Percentiles rank a stretch among this genome's conserved stretches.
Evolutionary conservation across 2,888 invertebrate genomes (phyloP).

Genomic region (Sipha maydis): DNA sequence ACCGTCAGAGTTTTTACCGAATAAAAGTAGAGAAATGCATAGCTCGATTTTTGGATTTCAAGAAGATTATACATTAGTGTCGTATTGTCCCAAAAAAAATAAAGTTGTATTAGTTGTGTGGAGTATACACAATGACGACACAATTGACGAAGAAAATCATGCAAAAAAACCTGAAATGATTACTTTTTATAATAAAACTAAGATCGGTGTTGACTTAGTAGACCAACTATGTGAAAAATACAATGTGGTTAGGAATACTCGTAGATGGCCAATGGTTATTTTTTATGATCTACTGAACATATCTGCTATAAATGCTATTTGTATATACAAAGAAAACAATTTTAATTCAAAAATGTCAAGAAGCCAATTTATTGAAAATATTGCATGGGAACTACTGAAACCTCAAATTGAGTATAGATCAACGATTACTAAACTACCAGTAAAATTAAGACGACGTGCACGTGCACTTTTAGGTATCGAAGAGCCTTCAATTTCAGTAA

Average conservation of each 20-base stretch:
- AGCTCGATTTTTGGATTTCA: slow-evolving; percentile 65
- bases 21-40: slow-evolving; percentile 63
- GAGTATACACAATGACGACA: slow-evolving; percentile 64
- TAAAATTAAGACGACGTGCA: not conserved
- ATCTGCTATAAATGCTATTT: slow-evolving; percentile 64
- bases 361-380: slow-evolving; percentile 13
- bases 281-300: slow-evolving; percentile 65
- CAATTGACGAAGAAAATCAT: slow-evolving; percentile 62
- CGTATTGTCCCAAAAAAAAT: slow-evolving; percentile 65
- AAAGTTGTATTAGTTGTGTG: slow-evolving; percentile 65
- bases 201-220: slow-evolving; percentile 65
- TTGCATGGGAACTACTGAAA: slow-evolving; percentile 32
- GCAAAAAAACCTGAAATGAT: slow-evolving; percentile 65
- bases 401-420: slow-evolving; percentile 10
- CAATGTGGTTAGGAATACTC: slow-evolving; percentile 64
- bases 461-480: slow-evolving; percentile 20
- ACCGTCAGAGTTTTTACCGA: slow-evolving; percentile 65
- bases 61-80: slow-evolving; percentile 65
- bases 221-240: slow-evolving; percentile 65
- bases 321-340: slow-evolving; percentile 21
- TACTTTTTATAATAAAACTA: slow-evolving; percentile 65
- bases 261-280: slow-evolving; percentile 65
- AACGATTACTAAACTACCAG: not conserved
- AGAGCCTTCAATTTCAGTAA: slow-evolving; percentile 11
- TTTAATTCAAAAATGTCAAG: slow-evolving; percentile 23